Evolutionary conservation across 2,113 vertebrate genomes (phyloP).

Genomic region (Leucosticte australis): DNA sequence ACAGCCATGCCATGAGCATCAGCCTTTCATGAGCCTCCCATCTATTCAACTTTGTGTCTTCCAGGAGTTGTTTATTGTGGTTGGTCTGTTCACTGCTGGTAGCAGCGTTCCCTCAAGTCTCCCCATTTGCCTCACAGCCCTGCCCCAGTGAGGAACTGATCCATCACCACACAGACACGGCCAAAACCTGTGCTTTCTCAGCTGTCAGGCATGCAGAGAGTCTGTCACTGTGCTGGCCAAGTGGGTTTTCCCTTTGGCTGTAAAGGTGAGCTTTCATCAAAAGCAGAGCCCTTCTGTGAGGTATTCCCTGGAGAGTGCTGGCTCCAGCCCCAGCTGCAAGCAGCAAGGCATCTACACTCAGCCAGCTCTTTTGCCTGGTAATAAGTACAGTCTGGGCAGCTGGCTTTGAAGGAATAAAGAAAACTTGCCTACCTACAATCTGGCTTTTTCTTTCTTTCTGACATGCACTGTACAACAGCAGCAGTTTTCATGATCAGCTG

Average conservation of each 20-base stretch:
- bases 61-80: background rate
- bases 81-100: background rate
- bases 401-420: background rate
- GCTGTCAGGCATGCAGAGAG: background rate
- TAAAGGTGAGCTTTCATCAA: background rate
- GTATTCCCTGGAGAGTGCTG: background rate
- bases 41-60: accelerated
- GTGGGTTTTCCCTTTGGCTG: background rate
- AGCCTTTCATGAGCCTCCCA: background rate
- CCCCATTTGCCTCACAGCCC: background rate
- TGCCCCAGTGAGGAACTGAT: background rate
- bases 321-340: background rate
- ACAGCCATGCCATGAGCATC: background rate
- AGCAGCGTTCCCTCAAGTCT: background rate
- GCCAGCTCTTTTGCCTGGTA: background rate
- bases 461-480: background rate
- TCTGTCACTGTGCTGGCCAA: background rate
- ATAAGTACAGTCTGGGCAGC: background rate
- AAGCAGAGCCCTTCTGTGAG: background rate
- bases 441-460: background rate
- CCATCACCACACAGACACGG: accelerated
- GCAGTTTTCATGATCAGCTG: background rate
- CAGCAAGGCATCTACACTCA: background rate
- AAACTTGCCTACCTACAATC: background rate
- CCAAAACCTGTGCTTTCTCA: background rate